Conservation (phyloP, 2,888 invertebrate genomes). For the Dorcus parallelipipedus region DNA sequence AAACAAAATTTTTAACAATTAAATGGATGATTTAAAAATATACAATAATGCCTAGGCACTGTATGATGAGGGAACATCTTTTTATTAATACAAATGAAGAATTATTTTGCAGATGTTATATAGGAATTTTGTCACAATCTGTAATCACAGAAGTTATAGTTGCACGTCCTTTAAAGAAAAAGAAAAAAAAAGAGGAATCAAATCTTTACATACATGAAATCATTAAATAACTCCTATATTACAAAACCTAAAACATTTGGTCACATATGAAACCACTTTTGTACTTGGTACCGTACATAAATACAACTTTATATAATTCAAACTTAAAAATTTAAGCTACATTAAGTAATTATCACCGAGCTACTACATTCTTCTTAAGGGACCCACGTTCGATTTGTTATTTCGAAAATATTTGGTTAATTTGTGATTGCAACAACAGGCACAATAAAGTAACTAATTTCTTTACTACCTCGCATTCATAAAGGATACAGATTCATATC, state of each 20-base stretch:
- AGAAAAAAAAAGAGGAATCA: background rate
- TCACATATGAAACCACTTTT: constrained; percentile 12
- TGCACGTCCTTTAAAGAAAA: constrained; percentile 27
- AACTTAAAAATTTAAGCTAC: constrained; percentile 14
- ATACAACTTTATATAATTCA: constrained; percentile 16
- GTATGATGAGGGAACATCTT: constrained; percentile 38
- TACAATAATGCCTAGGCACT: constrained; percentile 48
- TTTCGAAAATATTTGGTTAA: constrained; percentile 34
- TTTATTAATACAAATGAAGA: constrained; percentile 29
- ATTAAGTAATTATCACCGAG: constrained; percentile 17
- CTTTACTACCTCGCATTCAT: constrained; percentile 12
- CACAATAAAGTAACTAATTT: constrained; percentile 47
- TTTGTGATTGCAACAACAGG: constrained; percentile 44
- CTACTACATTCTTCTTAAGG: constrained; percentile 5
- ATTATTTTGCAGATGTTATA: constrained; percentile 34
- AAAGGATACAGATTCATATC: constrained; percentile 33
- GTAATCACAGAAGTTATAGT: constrained; percentile 45
- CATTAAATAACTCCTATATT: no score
- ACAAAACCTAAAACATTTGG: constrained; percentile 5
- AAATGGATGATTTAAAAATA: constrained; percentile 47
- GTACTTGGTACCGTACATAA: constrained; percentile 13
- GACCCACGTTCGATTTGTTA: constrained; percentile 10
- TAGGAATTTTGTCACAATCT: constrained; percentile 43
- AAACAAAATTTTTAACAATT: constrained; percentile 41
- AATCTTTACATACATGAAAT: background rate